Evolutionary conservation across 23 tunicate species (phyloP), one percentile per base, ranked within the genome.

Genomic region (Ascidia mentula): DNA sequence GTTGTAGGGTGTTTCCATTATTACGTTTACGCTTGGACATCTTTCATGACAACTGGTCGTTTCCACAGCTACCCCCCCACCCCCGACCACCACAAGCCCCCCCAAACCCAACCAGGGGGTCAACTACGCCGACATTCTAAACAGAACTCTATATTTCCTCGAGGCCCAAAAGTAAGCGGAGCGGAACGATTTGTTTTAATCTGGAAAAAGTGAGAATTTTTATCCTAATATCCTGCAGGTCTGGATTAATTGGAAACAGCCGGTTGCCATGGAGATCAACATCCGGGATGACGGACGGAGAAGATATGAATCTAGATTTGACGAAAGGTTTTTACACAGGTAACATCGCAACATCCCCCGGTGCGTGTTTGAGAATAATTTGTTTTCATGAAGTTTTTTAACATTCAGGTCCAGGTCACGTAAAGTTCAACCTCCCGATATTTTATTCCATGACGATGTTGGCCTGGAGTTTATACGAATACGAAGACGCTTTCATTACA

Each of bases 271-370:
- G 97, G 97, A 75, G 97, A 75, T 69, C 59, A 34, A 88, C 79
- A 37, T 92, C 97, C 15, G 84, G 72, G 32, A 59, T 83, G n/a
- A 24, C 79, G 24, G 97, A 92, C 69, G 97, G 97, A 30, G 35
- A 35, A 37, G 60, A 39, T 3, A 35, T 76, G 12, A 71, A 61
- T 39, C 34, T 40, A 18, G 86, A 86, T 61, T 38, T 95, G 28
- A 71, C 69, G 28, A 95, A 95, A 3, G 99, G 99, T 40, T 95
- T 85, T 46, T 95, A 89, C 78, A 95, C 90, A 37, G 99, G 95
- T 92, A 61, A 73, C 72, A n/a, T 4, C 34, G 39, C n/a, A n/a
- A n/a, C n/a, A n/a, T n/a, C n/a, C n/a, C n/a, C n/a, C n/a, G n/a
- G n/a, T n/a, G n/a, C n/a, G n/a, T n/a, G n/a, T n/a, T n/a, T n/a